A percentile compares a stretch with the other conserved stretches of the same genome.
These are phyloP conservation scores for Danio aesculapii DNA, from an alignment of 2,797 vertebrate genomes.

Conservation along the genomic window DNA sequence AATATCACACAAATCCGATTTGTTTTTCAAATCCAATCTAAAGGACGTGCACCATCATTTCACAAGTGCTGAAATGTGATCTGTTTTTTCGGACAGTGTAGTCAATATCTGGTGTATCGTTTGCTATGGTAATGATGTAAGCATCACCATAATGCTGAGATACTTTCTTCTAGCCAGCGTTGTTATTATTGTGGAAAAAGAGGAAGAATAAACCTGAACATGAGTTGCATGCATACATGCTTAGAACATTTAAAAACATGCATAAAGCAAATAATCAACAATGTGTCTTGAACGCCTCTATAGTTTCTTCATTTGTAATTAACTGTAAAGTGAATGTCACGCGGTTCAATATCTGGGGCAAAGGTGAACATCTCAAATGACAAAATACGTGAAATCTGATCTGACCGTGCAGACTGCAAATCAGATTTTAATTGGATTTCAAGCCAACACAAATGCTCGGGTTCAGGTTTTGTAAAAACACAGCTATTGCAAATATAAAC, in stretches of 20 bases:
- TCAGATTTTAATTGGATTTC: background rate
- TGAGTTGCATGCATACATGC: background rate
- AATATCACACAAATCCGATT: background rate
- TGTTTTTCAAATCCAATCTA: background rate
- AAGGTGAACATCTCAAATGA: background rate
- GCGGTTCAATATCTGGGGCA: constrained; percentile 1
- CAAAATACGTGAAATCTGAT: constrained; percentile 24
- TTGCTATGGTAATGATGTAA: background rate
- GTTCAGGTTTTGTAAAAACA: background rate
- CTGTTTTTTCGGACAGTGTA: background rate
- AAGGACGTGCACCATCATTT: background rate
- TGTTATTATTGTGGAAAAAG: background rate
- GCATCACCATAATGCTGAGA: background rate
- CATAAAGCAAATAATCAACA: background rate
- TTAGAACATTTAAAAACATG: background rate
- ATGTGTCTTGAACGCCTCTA: background rate
- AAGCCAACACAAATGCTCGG: background rate
- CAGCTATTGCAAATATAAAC: too few species aligned
- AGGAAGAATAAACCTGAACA: background rate
- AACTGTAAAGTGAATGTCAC: background rate
- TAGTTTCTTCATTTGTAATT: constrained; percentile 1
- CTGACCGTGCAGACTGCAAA: background rate
- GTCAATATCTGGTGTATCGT: background rate
- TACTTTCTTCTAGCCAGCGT: background rate
- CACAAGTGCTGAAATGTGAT: background rate